These are phyloP conservation scores for Eilema depressum DNA, from an alignment of 2,888 invertebrate species.

Conservation along the genomic window DNA sequence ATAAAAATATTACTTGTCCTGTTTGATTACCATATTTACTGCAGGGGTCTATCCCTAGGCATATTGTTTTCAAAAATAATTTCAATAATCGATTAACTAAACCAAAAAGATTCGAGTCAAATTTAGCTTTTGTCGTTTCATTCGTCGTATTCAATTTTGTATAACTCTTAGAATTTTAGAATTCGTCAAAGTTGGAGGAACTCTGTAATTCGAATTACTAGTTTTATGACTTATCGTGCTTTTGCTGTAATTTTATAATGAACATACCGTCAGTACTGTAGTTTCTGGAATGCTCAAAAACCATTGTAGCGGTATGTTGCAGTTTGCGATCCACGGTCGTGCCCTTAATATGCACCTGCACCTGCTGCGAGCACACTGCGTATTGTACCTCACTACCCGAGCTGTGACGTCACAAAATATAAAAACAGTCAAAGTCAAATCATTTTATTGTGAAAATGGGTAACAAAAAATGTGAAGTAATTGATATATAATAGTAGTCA, in stretches of 20 bases:
- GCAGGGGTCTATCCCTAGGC: no score
- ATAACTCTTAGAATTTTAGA: background rate
- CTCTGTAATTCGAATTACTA: background rate
- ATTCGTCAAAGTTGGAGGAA: background rate
- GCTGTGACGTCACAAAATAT: constrained; percentile 65
- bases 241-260: background rate
- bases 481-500: no score
- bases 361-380: constrained; percentile 88
- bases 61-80: no score
- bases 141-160: background rate
- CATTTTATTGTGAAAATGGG: no score
- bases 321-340: constrained; percentile 70
- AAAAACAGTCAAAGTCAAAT: background rate
- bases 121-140: no score
- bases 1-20: no score
- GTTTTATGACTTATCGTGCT: no score
- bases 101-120: no score
- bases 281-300: constrained; percentile 76
- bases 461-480: no score
- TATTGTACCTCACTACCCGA: constrained; percentile 90
- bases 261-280: constrained; percentile 76
- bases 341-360: constrained; percentile 70
- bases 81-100: no score
- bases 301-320: constrained; percentile 71
- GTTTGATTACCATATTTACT: no score